A percentile compares a stretch with the other conserved stretches of the same genome.
These are phyloP conservation scores for Agrypnia vestita DNA, from an alignment of 1,140 invertebrate species.

Conservation along the genomic window DNA sequence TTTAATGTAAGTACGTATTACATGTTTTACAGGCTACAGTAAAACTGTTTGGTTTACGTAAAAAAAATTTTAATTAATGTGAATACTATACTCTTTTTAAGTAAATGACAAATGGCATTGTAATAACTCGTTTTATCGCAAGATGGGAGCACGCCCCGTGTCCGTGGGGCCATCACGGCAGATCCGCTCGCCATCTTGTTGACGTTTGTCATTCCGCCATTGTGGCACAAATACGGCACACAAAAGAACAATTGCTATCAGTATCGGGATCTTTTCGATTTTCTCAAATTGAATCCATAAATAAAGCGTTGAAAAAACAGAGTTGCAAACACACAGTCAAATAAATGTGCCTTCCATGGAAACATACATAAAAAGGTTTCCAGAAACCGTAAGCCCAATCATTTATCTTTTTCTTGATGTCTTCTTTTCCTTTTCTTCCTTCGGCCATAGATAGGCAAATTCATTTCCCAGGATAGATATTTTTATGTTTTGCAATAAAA, in stretches of 20 bases:
- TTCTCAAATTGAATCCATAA: constrained; percentile 29
- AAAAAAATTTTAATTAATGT: too few relatives aligned
- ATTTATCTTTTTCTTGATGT: constrained; percentile 30
- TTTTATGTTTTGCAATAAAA: background rate
- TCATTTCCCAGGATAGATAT: constrained; percentile 1
- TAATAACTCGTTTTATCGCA: too few relatives aligned
- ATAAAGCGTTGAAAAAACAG: constrained; percentile 30
- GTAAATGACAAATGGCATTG: too few relatives aligned
- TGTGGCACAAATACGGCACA: background rate
- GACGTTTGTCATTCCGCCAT: background rate
- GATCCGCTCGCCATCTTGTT: background rate
- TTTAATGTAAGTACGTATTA: too few relatives aligned
- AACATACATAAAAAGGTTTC: constrained; percentile 22
- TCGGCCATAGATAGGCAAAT: constrained; percentile 28
- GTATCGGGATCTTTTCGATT: constrained; percentile 27
- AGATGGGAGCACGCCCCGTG: background rate
- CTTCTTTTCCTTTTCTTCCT: background rate
- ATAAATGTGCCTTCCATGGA: constrained; percentile 8
- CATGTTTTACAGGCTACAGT: too few relatives aligned
- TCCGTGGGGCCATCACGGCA: background rate
- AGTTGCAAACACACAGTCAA: background rate
- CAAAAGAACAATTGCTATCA: constrained; percentile 6
- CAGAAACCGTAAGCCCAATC: constrained; percentile 7
- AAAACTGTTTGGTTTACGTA: too few relatives aligned
- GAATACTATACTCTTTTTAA: too few relatives aligned